These are phyloP conservation scores for Drosophila birchii DNA, from an alignment of 2,888 invertebrate species.

Conservation along the genomic window DNA sequence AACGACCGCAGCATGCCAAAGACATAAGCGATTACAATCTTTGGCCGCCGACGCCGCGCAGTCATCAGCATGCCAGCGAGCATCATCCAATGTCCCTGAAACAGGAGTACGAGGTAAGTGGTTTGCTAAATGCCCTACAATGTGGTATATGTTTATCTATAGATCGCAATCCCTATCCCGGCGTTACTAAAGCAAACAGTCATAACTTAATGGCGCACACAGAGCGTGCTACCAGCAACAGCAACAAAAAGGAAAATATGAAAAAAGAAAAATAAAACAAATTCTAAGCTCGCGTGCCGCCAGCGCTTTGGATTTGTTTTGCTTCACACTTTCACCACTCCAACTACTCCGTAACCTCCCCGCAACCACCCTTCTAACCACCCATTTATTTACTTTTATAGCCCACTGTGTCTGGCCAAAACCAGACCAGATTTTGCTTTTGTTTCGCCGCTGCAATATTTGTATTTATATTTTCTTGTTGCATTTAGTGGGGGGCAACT, in stretches of 20 bases:
- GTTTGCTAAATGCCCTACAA: constrained; percentile 11
- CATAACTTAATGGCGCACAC: constrained; percentile 52
- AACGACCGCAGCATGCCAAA: constrained; percentile 81
- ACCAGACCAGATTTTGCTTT: constrained; percentile 35
- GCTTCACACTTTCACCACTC: constrained; percentile 25
- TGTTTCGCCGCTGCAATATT: constrained; percentile 47
- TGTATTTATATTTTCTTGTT: constrained; percentile 48
- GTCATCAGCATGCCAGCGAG: constrained; percentile 80
- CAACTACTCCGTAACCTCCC: constrained; percentile 2
- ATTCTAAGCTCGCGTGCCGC: constrained; percentile 75
- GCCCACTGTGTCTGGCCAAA: constrained; percentile 26
- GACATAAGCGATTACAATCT: constrained; percentile 84
- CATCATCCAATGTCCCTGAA: constrained; percentile 84
- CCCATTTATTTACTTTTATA: constrained; percentile 49
- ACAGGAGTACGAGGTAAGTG: constrained; percentile 84
- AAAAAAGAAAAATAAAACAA: constrained; percentile 43
- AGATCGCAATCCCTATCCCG: constrained; percentile 43
- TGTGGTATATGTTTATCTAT: constrained; percentile 34
- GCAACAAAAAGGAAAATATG: neutral
- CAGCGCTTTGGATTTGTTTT: constrained; percentile 54
- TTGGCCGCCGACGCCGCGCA: constrained; percentile 84
- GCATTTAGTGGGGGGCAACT: constrained; percentile 21
- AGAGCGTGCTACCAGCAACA: constrained; percentile 6
- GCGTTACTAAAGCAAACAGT: constrained; percentile 35
- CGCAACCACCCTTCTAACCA: constrained; percentile 25